A percentile compares a stretch with the other conserved stretches of the same genome.
These are phyloP conservation scores for Euzophera pinguis DNA, from an alignment of 2,888 invertebrate species.

Conservation along the genomic window DNA sequence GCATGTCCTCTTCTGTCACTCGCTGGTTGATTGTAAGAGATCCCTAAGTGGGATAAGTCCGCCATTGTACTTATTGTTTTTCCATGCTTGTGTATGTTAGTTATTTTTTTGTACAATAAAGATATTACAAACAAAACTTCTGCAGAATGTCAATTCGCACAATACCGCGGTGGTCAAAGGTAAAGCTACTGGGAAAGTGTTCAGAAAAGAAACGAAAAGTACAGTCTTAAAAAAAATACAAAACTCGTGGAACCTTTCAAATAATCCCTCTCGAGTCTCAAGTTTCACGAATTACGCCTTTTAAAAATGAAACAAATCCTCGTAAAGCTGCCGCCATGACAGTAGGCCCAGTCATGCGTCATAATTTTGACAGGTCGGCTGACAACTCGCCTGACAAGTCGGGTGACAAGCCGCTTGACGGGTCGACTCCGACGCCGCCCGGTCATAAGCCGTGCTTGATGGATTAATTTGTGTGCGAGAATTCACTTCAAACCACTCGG, in stretches of 20 bases:
- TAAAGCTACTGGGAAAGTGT: too few species aligned
- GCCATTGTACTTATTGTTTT: too few species aligned
- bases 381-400: conserved; percentile 60
- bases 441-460: conserved; percentile 63
- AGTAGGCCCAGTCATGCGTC: conserved; percentile 70
- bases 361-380: conserved; percentile 68
- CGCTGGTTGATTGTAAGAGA: too few species aligned
- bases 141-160: too few species aligned
- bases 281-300: conserved; percentile 45
- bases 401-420: conserved; percentile 47
- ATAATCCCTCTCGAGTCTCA: conserved; percentile 41
- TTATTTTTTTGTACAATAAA: too few species aligned
- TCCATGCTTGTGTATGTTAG: too few species aligned
- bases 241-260: conserved; percentile 28
- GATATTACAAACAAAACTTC: too few species aligned
- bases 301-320: conserved; percentile 33
- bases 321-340: conserved; percentile 45
- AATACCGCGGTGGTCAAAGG: too few species aligned
- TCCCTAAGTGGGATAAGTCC: too few species aligned
- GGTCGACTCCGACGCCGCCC: conserved; percentile 42
- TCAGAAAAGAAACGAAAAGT: conserved; percentile 2
- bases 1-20: too few species aligned
- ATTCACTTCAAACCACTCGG: background rate
- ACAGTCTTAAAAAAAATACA: conserved; percentile 17
- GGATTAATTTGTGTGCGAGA: conserved; percentile 62